These are phyloP conservation scores for Aspidoscelis tigris DNA, from an alignment of 2,113 vertebrate genomes.

Conservation along the genomic window DNA sequence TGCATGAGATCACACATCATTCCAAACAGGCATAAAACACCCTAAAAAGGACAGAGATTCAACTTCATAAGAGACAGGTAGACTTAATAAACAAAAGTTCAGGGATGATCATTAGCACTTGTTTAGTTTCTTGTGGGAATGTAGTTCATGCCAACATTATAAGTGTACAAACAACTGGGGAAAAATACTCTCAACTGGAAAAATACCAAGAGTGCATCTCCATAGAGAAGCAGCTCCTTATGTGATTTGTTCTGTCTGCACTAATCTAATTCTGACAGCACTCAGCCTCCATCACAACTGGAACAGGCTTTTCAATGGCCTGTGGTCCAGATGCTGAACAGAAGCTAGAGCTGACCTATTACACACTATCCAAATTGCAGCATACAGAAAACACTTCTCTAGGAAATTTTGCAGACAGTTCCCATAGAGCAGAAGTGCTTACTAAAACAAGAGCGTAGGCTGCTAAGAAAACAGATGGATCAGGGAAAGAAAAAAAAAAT, in stretches of 20 bases:
- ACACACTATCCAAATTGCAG: neutral
- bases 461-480: neutral
- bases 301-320: neutral
- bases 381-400: neutral
- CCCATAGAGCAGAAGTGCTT: neutral
- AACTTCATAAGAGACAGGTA: neutral
- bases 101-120: constrained; percentile 7
- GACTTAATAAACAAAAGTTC: neutral
- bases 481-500: neutral
- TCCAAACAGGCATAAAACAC: neutral
- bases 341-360: neutral
- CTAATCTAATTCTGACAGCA: neutral
- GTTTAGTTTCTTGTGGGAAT: constrained; percentile 6
- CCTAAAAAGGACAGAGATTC: neutral
- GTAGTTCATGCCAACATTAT: neutral
- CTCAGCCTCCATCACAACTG: neutral
- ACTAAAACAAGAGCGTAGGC: neutral
- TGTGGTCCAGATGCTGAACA: neutral
- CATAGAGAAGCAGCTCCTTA: neutral
- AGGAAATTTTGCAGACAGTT: neutral
- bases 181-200: neutral
- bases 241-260: neutral
- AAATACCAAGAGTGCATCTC: neutral
- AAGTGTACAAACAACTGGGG: neutral
- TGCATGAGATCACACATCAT: neutral